A percentile compares a stretch with the other conserved stretches of the same genome.
Evolutionary conservation across 37 sponge, comb jelly and placozoan genomes (phyloP).

Genomic region (Cladorhizidae sp.): DNA sequence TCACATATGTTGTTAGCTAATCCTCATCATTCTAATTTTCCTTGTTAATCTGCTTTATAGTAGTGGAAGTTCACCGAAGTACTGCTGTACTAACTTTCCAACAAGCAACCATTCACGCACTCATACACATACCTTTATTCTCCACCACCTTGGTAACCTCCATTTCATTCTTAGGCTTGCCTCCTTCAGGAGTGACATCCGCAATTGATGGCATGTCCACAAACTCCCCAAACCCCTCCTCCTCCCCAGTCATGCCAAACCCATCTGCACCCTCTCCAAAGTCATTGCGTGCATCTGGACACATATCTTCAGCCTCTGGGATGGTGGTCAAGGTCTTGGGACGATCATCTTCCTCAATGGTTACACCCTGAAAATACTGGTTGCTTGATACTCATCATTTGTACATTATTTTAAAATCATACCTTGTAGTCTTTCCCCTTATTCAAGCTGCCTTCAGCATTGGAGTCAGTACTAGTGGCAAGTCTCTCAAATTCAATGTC

Average conservation of each 20-base stretch:
- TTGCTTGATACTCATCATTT: no score
- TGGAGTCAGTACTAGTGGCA: neutral
- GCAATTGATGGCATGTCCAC: constrained; percentile 24
- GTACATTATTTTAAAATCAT: no score
- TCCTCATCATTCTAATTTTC: no score
- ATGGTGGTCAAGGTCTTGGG: neutral
- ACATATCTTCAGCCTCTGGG: constrained; percentile 5
- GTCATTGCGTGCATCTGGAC: constrained; percentile 18
- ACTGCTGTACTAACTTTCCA: no score
- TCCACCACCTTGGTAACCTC: neutral
- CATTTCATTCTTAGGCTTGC: neutral
- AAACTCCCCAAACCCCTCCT: constrained; percentile 36
- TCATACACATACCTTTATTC: neutral
- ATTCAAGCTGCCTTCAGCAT: constrained; percentile 15
- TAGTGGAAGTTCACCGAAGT: no score
- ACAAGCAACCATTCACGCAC: no score
- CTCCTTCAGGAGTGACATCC: constrained; percentile 23
- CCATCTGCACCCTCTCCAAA: constrained; percentile 39
- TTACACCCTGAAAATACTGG: neutral
- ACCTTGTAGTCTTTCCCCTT: no score
- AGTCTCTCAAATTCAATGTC: constrained; percentile 32
- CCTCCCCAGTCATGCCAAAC: constrained; percentile 30
- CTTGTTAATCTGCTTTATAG: no score
- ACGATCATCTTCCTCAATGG: constrained; percentile 4
- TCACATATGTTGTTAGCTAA: no score